phyloP scores from a whole-genome alignment of 2,113 vertebrate genomes.

The Vombatus ursinus region DNA sequence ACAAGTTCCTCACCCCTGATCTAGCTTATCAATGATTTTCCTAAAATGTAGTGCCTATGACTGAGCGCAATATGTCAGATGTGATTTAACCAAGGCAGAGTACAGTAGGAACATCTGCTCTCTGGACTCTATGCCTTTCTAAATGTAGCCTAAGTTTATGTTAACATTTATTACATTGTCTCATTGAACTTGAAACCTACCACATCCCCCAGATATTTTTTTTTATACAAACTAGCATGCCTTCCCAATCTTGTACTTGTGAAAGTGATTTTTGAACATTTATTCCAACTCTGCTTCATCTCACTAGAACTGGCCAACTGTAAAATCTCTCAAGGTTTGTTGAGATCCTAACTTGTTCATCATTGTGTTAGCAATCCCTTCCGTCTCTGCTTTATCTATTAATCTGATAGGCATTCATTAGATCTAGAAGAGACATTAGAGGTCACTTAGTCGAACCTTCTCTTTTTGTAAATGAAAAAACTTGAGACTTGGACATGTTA shows the following conservation, averaged over 20 bases:
- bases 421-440: background rate
- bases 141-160: background rate
- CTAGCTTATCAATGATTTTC: background rate
- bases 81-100: background rate
- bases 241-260: background rate
- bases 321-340: background rate
- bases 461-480: background rate
- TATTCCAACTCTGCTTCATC: background rate
- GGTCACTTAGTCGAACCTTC: background rate
- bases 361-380: background rate
- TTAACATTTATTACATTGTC: background rate
- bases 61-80: background rate
- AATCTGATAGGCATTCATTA: background rate
- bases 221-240: background rate
- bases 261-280: background rate
- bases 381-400: background rate
- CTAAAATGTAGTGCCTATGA: background rate
- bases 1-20: too few relatives aligned
- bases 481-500: background rate
- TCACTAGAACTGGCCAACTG: background rate
- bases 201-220: background rate
- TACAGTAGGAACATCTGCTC: background rate
- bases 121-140: background rate
- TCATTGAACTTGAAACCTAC: background rate
- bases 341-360: background rate